Evolutionary conservation across 2,888 invertebrate species (phyloP).

Genomic region (Caenorhabditis drosophilae): DNA sequence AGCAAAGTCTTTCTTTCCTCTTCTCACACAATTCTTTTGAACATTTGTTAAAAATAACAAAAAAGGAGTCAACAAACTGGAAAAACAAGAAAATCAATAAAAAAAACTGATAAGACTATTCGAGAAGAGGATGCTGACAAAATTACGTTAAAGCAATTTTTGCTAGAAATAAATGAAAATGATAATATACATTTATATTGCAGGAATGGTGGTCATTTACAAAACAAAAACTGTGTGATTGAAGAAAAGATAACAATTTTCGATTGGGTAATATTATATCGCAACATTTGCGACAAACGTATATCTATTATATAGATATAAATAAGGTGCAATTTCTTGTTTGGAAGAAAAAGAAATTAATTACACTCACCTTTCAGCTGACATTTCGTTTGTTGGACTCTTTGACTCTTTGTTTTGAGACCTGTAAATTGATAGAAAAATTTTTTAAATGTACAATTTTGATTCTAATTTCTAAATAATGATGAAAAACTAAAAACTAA

Average conservation of each 20-base stretch:
- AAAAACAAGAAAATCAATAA: not conserved
- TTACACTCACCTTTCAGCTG: slow-evolving; percentile 24
- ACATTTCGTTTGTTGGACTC: slow-evolving; percentile 30
- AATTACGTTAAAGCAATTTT: not conserved
- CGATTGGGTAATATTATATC: slow-evolving; percentile 4
- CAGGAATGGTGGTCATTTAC: not conserved
- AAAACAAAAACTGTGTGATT: slow-evolving; percentile 4
- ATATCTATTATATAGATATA: too few relatives aligned
- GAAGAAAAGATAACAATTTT: slow-evolving; percentile 7
- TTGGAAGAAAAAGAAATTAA: too few relatives aligned
- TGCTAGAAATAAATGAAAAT: too few relatives aligned
- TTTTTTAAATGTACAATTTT: too few relatives aligned
- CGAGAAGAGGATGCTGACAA: not conserved
- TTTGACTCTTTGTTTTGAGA: slow-evolving; percentile 25
- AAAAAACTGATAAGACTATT: not conserved
- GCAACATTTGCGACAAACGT: slow-evolving; percentile 1
- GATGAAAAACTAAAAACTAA: not conserved
- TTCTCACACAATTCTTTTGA: too few relatives aligned
- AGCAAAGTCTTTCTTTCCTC: too few relatives aligned
- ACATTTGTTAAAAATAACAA: too few relatives aligned
- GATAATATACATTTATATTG: not conserved
- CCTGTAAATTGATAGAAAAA: slow-evolving; percentile 12
- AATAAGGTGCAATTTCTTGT: too few relatives aligned
- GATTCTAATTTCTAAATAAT: too few relatives aligned
- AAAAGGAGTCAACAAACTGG: too few relatives aligned